A percentile compares a stretch with the other conserved stretches of the same genome.
These are phyloP conservation scores for Piaya cayana DNA, from an alignment of 2,113 vertebrate species.

Conservation along the genomic window DNA sequence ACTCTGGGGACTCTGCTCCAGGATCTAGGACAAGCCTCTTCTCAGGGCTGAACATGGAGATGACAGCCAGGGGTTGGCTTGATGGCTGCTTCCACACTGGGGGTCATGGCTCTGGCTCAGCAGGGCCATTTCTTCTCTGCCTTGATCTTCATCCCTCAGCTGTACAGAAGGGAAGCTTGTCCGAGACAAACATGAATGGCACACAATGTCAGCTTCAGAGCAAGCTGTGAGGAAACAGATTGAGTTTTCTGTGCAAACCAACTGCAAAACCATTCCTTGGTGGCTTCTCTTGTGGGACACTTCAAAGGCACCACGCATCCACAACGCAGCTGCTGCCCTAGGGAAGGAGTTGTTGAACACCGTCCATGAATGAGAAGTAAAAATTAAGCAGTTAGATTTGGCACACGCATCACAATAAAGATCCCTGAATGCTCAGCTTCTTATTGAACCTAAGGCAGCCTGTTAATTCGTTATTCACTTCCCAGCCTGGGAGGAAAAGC, in stretches of 20 bases:
- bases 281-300: constrained; percentile 50
- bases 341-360: constrained; percentile 25
- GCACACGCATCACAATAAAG: constrained; percentile 67
- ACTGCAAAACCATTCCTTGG: background rate
- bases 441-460: constrained; percentile 69
- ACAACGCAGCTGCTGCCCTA: constrained; percentile 1
- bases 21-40: background rate
- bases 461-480: constrained; percentile 77
- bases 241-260: constrained; percentile 24
- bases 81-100: background rate
- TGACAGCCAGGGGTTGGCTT: background rate
- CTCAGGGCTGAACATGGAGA: background rate
- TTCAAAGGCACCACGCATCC: constrained; percentile 47
- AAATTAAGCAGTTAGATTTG: constrained; percentile 64
- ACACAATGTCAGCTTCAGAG: constrained; percentile 15
- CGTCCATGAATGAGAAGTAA: constrained; percentile 52
- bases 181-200: background rate
- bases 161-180: background rate
- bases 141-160: background rate
- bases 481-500: constrained; percentile 72
- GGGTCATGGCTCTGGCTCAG: background rate
- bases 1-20: background rate
- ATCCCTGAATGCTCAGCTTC: constrained; percentile 65
- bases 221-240: background rate
- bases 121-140: background rate